These are phyloP conservation scores for Ichneumoninae sp. DNA, from an alignment of 2,888 invertebrate species.

Conservation along the genomic window DNA sequence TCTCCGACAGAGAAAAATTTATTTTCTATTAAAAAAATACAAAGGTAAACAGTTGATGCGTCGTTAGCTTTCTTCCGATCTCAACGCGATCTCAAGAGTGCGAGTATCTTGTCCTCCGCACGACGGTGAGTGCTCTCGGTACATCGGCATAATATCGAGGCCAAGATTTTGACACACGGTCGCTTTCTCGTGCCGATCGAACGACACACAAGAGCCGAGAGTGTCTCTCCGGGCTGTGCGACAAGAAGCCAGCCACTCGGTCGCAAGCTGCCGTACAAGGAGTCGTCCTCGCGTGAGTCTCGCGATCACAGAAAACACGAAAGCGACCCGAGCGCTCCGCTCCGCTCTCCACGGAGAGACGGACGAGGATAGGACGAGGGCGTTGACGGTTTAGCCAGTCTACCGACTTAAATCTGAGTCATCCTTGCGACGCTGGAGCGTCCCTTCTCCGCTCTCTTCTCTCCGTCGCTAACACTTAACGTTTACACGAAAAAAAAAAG, in stretches of 20 bases:
- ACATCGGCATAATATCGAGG: constrained; percentile 71
- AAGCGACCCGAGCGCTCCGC: constrained; percentile 35
- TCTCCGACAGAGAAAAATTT: neutral
- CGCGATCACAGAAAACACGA: constrained; percentile 48
- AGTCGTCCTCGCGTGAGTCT: constrained; percentile 71
- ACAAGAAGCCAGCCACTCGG: constrained; percentile 7
- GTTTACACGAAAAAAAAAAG: neutral
- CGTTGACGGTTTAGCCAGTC: constrained; percentile 71
- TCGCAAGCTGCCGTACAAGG: constrained; percentile 78
- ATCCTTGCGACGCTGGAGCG: constrained; percentile 38
- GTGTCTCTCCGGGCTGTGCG: neutral
- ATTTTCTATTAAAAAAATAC: neutral
- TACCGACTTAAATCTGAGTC: constrained; percentile 66
- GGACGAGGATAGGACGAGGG: constrained; percentile 63
- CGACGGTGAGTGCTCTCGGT: constrained; percentile 10
- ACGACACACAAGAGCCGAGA: constrained; percentile 40
- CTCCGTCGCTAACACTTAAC: constrained; percentile 12
- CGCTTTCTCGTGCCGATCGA: constrained; percentile 74
- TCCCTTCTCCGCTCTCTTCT: constrained; percentile 23
- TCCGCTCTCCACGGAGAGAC: constrained; percentile 14
- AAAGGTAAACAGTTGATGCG: neutral
- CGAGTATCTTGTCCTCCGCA: neutral
- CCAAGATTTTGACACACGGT: constrained; percentile 76
- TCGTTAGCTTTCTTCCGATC: neutral
- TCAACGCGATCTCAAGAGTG: neutral